Conservation (phyloP, 2,797 vertebrate species). For the Labeo calbasu region DNA sequence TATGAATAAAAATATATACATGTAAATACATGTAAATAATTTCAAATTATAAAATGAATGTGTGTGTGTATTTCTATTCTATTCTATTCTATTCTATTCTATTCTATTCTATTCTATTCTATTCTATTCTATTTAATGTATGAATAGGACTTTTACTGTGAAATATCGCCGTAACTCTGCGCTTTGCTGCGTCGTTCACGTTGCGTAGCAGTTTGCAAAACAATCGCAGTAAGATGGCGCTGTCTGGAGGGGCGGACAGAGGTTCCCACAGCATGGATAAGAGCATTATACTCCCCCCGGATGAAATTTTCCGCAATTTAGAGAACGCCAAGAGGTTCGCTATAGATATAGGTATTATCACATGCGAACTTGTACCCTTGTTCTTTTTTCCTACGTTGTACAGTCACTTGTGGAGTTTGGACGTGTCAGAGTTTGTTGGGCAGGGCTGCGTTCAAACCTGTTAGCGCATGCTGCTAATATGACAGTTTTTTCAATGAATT, state of each 20-base stretch:
- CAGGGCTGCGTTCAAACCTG: constrained; percentile 17
- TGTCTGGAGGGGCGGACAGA: constrained; percentile 78
- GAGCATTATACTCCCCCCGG: constrained; percentile 94
- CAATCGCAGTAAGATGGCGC: constrained; percentile 86
- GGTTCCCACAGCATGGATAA: constrained; percentile 88
- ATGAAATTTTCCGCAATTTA: constrained; percentile 96
- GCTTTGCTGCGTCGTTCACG: not conserved
- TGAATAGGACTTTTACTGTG: constrained; percentile 28
- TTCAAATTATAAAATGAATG: too few species aligned
- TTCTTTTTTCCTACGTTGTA: not conserved
- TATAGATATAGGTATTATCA: constrained; percentile 91
- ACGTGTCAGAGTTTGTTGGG: constrained; percentile 7
- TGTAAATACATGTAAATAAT: too few species aligned
- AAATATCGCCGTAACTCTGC: not conserved
- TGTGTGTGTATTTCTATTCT: too few species aligned
- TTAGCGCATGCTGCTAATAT: constrained; percentile 44
- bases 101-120: not conserved
- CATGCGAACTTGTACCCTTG: not conserved
- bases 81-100: not conserved
- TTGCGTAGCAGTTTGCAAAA: not conserved
- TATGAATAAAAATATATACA: too few species aligned
- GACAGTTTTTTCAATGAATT: constrained; percentile 58
- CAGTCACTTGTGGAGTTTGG: constrained; percentile 48
- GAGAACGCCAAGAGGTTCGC: constrained; percentile 98
- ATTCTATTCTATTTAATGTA: not conserved